Evolutionary conservation across 2,888 invertebrate species (phyloP).

Genomic region (Bimastos eiseni): DNA sequence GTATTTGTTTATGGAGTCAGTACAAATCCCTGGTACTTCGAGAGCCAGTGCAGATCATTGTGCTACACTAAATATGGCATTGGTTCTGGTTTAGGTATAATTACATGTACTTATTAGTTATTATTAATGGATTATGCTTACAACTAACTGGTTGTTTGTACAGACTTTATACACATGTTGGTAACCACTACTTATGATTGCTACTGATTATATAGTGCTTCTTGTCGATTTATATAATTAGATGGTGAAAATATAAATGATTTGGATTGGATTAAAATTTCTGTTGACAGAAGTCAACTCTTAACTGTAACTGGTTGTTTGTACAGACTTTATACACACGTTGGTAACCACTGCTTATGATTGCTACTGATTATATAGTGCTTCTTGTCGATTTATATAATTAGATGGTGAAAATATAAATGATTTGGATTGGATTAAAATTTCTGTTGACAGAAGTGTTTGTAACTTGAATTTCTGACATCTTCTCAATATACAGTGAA

Average conservation of each 20-base stretch:
- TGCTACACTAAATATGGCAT: not conserved
- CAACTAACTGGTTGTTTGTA: too few relatives aligned
- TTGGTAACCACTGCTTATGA: not conserved
- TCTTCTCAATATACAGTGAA: too few relatives aligned
- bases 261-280: not conserved
- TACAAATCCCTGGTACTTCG: not conserved
- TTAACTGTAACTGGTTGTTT: too few relatives aligned
- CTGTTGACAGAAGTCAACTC: not conserved
- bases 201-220: not conserved
- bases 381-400: not conserved
- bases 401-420: not conserved
- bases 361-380: not conserved
- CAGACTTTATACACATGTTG: not conserved
- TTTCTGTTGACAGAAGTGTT: not conserved
- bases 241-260: not conserved
- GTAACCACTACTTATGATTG: not conserved
- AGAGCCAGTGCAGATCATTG: not conserved
- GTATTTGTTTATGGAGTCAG: not conserved
- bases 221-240: not conserved
- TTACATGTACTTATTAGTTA: not conserved
- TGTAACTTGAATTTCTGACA: too few relatives aligned
- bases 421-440: not conserved
- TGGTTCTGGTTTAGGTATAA: not conserved
- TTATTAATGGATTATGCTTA: too few relatives aligned
- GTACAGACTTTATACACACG: not conserved